phyloP scores from a whole-genome alignment of 2,797 vertebrate species.

The Pterois miles region DNA sequence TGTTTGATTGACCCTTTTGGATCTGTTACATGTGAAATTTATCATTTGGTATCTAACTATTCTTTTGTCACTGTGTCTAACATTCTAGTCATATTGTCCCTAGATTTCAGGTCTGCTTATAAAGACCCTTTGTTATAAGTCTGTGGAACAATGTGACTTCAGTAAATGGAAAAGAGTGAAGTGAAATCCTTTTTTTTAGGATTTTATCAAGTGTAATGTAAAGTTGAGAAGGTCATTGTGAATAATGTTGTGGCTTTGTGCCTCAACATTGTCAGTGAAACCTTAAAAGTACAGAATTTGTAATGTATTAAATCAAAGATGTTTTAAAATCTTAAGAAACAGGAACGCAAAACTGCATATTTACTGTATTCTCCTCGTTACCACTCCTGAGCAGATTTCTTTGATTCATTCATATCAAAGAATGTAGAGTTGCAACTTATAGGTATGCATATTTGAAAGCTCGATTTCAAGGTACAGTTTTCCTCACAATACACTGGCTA shows the following conservation, averaged over 20 bases:
- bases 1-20: conserved; percentile 65
- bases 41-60: conserved; percentile 57
- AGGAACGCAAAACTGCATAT: conserved; percentile 82
- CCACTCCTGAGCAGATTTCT: conserved; percentile 41
- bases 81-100: conserved; percentile 64
- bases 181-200: conserved; percentile 66
- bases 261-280: conserved; percentile 61
- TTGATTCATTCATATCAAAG: conserved; percentile 81
- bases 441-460: conserved; percentile 84
- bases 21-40: conserved; percentile 60
- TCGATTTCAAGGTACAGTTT: conserved; percentile 83
- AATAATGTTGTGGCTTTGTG: conserved; percentile 60
- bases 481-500: conserved; percentile 82
- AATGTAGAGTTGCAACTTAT: conserved; percentile 88
- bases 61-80: conserved; percentile 68
- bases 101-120: conserved; percentile 64
- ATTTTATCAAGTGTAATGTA: conserved; percentile 60
- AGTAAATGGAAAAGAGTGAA: conserved; percentile 54
- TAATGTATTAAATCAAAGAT: conserved; percentile 73
- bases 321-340: conserved; percentile 74
- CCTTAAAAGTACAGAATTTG: conserved; percentile 52
- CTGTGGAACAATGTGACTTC: conserved; percentile 65
- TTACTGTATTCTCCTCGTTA: conserved; percentile 75
- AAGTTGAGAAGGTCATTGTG: conserved; percentile 54
- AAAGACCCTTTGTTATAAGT: conserved; percentile 57